Conservation (phyloP, 2,888 invertebrate genomes). For the Sabatieria punctata region DNA sequence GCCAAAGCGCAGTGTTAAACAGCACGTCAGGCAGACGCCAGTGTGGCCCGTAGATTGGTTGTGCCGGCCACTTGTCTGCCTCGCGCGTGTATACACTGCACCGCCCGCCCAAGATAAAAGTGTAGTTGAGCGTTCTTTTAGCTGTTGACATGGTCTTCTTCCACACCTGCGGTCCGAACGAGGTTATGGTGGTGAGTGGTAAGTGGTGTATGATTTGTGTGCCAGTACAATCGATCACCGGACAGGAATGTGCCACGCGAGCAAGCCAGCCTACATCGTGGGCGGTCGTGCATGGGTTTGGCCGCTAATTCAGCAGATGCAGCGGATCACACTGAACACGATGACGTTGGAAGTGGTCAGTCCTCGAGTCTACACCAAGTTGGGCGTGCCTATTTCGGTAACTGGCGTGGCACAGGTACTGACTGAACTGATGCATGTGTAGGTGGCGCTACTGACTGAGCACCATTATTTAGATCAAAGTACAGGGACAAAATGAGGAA, state of each 20-base stretch:
- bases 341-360: conserved; percentile 93
- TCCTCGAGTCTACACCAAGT: conserved; percentile 83
- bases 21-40: no score
- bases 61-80: no score
- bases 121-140: no score
- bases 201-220: conserved; percentile 25
- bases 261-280: conserved; percentile 75
- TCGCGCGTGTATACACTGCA: no score
- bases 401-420: conserved; percentile 92
- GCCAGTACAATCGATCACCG: no score
- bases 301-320: conserved; percentile 55
- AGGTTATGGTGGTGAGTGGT: conserved; percentile 85
- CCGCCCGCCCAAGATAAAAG: no score
- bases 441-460: no score
- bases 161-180: conserved; percentile 72
- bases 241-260: conserved; percentile 86
- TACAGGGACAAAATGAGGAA: conserved; percentile 34
- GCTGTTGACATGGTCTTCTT: no score
- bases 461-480: conserved; percentile 35
- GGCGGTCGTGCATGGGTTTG: conserved; percentile 94
- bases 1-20: no score
- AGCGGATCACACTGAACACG: conserved; percentile 71
- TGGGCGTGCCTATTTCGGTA: conserved; percentile 89
- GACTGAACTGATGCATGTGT: no score
- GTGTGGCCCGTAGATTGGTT: no score